Evolutionary conservation across 2,113 vertebrate species (phyloP), one percentile per base, ranked within the genome.

Genomic region (Aphyosemion australe): DNA sequence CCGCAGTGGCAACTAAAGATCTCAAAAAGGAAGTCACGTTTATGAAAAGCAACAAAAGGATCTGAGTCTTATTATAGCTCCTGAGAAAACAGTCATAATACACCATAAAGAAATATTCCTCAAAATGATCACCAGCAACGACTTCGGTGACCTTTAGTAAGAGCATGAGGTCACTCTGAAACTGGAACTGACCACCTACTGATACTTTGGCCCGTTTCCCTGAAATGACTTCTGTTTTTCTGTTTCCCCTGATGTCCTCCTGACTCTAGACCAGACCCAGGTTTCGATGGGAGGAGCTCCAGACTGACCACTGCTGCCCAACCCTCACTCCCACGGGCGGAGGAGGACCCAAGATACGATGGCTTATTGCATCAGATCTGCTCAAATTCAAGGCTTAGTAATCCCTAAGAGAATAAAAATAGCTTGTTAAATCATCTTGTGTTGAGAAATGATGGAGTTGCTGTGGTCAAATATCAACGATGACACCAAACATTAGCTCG

Each of bases 201-300:
- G 75, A 82, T 64, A 72, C 69, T 69, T 78, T 41, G 54, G 60
- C 49, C 59, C 14, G 63, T 81, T 83, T 83, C 81, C 73, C 60
- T 78, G 65, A 82, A 84, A 69, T 41, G 5, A 78, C 84, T 84
- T 81, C 72, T 74, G 60, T 69, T 89, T 87, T 66, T 83, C 61
- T 80, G 66, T 61, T 77, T 87, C 69, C 46, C 55, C 60, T 61
- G 42, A 42, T 8, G 4, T 66, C 74, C 74, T 21, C 61, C 48
- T 63, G 46, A 66, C 57, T 59, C 39, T 10, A 42, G 32, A 51
- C 14, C 53, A 60, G 45, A 47, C 2, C 31, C n/a, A 16, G 2
- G 46, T 31, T 72, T 70, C 49, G 48, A 6, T 9, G 34, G 56
- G 59, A 78, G 79, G 61, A 51, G 32, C 32, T 48, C 1, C 0